Percentiles rank a stretch among this genome's conserved stretches.
These are phyloP conservation scores for Xyliphius kryptos DNA, from an alignment of 2,113 vertebrate genomes.

Conservation along the genomic window DNA sequence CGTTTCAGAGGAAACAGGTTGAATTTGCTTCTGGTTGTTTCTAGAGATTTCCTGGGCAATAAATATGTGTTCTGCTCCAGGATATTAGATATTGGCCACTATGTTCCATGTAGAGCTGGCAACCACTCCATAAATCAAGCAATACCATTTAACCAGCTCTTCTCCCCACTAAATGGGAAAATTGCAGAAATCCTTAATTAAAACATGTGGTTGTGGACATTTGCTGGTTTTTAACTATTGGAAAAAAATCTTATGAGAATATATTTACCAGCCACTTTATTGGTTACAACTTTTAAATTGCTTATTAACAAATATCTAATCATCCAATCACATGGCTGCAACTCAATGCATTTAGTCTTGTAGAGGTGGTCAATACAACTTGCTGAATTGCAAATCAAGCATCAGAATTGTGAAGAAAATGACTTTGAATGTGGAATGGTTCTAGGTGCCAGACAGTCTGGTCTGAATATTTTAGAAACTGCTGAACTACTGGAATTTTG, in stretches of 20 bases:
- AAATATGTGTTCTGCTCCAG: constrained; percentile 1
- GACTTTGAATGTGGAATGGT: too few species aligned
- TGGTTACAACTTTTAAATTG: too few species aligned
- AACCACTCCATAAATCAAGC: constrained; percentile 29
- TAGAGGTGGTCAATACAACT: too few species aligned
- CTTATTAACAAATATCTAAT: too few species aligned
- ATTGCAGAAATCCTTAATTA: not conserved
- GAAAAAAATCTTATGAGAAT: not conserved
- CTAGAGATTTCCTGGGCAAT: not conserved
- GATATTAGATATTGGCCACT: constrained; percentile 21
- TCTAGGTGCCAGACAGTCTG: too few species aligned
- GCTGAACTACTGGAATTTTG: too few species aligned
- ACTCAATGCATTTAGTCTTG: too few species aligned
- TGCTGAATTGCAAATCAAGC: too few species aligned
- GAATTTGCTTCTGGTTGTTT: not conserved
- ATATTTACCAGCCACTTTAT: too few species aligned
- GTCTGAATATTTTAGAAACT: too few species aligned
- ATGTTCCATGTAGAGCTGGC: constrained; percentile 5
- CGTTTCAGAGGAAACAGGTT: constrained; percentile 1
- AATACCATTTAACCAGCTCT: constrained; percentile 21
- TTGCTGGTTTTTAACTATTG: not conserved
- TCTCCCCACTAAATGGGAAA: not conserved
- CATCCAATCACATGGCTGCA: too few species aligned
- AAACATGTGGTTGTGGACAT: not conserved
- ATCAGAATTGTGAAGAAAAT: too few species aligned